Evolutionary conservation across 2,113 vertebrate species (phyloP).

Genomic region (Cheirogaleus medius): DNA sequence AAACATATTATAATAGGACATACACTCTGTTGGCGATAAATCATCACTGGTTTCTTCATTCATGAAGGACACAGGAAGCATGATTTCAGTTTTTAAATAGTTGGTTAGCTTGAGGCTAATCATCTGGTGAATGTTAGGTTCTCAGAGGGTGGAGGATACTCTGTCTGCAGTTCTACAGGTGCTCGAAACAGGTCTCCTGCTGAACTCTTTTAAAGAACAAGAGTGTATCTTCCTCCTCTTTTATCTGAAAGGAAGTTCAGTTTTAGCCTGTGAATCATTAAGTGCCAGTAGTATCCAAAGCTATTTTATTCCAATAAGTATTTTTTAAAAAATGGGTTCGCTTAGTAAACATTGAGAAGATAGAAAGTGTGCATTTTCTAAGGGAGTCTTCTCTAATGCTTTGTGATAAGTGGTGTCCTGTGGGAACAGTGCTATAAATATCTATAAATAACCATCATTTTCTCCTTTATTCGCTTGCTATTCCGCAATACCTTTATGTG

Average conservation of each 20-base stretch:
- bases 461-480: neutral
- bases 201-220: neutral
- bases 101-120: neutral
- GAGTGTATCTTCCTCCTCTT: neutral
- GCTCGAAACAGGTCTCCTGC: neutral
- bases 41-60: conserved; percentile 5
- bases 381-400: conserved; percentile 3
- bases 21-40: neutral
- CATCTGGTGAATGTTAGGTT: neutral
- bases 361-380: neutral
- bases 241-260: neutral
- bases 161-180: neutral
- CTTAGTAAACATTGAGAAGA: conserved; percentile 19
- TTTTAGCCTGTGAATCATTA: neutral
- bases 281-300: neutral
- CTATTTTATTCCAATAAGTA: conserved; percentile 30
- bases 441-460: conserved; percentile 34
- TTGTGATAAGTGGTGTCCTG: neutral
- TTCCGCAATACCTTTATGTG: neutral
- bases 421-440: neutral
- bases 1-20: neutral
- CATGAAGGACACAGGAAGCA: neutral
- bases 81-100: neutral
- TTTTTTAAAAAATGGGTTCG: neutral
- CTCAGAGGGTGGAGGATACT: neutral